phyloP scores from a whole-genome alignment of 1,140 invertebrate genomes.

The Halesus radiatus region DNA sequence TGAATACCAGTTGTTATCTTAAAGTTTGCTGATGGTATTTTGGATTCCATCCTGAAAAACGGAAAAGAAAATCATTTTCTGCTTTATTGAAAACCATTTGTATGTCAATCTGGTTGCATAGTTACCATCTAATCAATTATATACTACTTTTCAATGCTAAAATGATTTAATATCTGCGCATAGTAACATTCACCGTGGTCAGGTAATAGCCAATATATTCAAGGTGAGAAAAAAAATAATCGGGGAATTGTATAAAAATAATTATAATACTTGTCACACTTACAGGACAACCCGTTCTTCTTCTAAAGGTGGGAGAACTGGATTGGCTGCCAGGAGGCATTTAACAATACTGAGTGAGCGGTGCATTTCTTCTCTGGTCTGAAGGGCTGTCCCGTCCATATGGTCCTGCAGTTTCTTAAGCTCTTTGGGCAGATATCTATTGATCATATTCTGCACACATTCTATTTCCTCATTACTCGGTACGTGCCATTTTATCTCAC shows the following conservation, averaged over 20 bases:
- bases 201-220: no score
- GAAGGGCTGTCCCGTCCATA: conserved; percentile 62
- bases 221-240: no score
- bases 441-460: conserved; percentile 76
- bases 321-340: conserved; percentile 71
- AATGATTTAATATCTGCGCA: no score
- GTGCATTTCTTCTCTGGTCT: conserved; percentile 64
- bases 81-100: no score
- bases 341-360: conserved; percentile 65
- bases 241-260: no score
- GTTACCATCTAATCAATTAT: no score
- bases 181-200: no score
- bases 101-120: no score
- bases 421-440: conserved; percentile 74
- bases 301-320: conserved; percentile 74
- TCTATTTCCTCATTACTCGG: conserved; percentile 79
- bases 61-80: not conserved
- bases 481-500: conserved; percentile 83
- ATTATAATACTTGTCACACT: conserved; percentile 56
- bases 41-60: conserved; percentile 58
- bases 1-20: conserved; percentile 64
- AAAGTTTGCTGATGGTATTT: conserved; percentile 62
- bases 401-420: conserved; percentile 71
- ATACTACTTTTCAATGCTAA: no score
- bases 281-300: conserved; percentile 72